Evolutionary conservation across 1,140 invertebrate genomes (phyloP).

Genomic region (Drosophila sucinea): DNA sequence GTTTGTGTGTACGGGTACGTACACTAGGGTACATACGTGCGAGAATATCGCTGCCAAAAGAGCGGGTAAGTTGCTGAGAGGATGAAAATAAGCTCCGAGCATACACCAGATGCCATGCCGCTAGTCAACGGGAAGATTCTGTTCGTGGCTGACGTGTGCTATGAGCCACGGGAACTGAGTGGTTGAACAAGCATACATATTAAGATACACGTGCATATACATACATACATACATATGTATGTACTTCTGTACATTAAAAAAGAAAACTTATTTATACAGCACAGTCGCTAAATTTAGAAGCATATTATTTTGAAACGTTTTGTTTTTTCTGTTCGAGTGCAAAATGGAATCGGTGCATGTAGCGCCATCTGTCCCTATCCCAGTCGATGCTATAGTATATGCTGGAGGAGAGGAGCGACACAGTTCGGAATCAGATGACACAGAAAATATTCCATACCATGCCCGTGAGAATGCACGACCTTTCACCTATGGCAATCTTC

Average conservation of each 20-base stretch:
- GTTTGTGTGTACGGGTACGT: not conserved
- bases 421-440: slow-evolving; percentile 33
- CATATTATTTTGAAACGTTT: slow-evolving; percentile 16
- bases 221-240: not conserved
- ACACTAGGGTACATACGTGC: slow-evolving; percentile 1
- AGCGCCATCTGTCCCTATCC: slow-evolving; percentile 14
- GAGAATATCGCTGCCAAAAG: slow-evolving; percentile 10
- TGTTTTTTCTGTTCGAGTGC: slow-evolving; percentile 3
- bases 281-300: slow-evolving; percentile 18
- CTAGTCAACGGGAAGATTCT: slow-evolving; percentile 17
- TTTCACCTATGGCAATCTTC: slow-evolving; percentile 88
- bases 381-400: slow-evolving; percentile 4
- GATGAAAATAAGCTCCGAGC: slow-evolving; percentile 5
- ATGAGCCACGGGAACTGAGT: slow-evolving; percentile 8
- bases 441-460: slow-evolving; percentile 88
- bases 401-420: slow-evolving; percentile 2
- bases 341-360: slow-evolving; percentile 21
- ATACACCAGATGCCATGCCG: slow-evolving; percentile 12
- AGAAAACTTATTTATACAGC: slow-evolving; percentile 18
- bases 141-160: slow-evolving; percentile 19
- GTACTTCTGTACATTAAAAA: not conserved
- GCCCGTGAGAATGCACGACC: slow-evolving; percentile 89
- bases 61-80: slow-evolving; percentile 12
- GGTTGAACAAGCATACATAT: slow-evolving; percentile 4
- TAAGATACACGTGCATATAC: slow-evolving; percentile 14